Percentiles rank a stretch among this genome's conserved stretches.
Evolutionary conservation across 2,888 invertebrate species (phyloP).

Genomic region (Drosophila neonasuta): DNA sequence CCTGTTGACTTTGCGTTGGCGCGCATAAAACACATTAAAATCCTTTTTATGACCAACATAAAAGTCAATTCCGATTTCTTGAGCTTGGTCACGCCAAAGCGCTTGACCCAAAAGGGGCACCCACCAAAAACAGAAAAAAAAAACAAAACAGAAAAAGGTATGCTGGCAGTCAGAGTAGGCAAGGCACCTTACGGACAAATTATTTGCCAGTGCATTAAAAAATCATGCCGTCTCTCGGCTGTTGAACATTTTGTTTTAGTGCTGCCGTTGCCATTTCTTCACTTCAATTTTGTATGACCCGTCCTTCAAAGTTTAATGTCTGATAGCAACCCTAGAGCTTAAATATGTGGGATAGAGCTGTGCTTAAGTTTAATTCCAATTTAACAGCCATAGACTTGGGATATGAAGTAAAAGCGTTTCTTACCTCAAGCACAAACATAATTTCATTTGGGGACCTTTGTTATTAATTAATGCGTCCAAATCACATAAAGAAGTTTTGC

Average conservation of each 20-base stretch:
- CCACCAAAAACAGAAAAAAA: not conserved
- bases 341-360: not conserved
- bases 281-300: not conserved
- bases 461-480: not conserved
- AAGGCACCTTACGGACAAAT: conserved; percentile 25
- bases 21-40: conserved; percentile 71
- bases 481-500: not conserved
- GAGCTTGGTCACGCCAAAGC: conserved; percentile 32
- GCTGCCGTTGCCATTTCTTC: not conserved
- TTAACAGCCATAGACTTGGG: not conserved
- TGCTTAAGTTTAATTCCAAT: not conserved
- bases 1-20: conserved; percentile 45
- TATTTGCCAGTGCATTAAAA: conserved; percentile 55
- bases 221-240: conserved; percentile 43
- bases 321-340: conserved; percentile 5
- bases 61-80: conserved; percentile 66
- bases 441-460: not conserved
- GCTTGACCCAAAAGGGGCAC: conserved; percentile 55
- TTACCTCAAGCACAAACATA: not conserved
- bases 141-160: not conserved
- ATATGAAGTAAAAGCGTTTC: not conserved
- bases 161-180: conserved; percentile 14
- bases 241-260: conserved; percentile 21
- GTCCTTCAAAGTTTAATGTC: conserved; percentile 23
- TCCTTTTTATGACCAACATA: conserved; percentile 67